phyloP scores from a whole-genome alignment of 1,140 invertebrate species.

The Proctacanthus coquilletti region DNA sequence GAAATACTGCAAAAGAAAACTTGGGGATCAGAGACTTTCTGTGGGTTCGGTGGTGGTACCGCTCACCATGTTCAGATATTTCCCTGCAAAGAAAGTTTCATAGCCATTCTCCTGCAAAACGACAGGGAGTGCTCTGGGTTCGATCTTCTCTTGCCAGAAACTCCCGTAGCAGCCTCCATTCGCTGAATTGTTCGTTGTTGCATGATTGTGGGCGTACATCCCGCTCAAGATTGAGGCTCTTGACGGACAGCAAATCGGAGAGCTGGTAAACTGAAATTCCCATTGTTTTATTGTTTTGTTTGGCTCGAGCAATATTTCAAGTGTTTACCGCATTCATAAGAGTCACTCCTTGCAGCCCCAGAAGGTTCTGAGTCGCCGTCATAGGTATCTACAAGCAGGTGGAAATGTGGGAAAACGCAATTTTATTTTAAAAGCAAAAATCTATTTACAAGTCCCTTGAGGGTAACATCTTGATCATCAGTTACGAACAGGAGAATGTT shows the following conservation, averaged over 20 bases:
- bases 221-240: constrained; percentile 74
- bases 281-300: too few species aligned
- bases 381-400: constrained; percentile 58
- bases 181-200: constrained; percentile 59
- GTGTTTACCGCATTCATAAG: constrained; percentile 57
- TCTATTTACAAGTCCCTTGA: constrained; percentile 54
- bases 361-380: constrained; percentile 40
- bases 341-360: constrained; percentile 45
- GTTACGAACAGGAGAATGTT: constrained; percentile 72
- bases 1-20: constrained; percentile 42
- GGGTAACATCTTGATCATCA: constrained; percentile 69
- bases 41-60: not conserved
- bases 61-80: constrained; percentile 66
- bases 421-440: constrained; percentile 15
- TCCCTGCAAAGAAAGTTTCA: constrained; percentile 69
- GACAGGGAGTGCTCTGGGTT: constrained; percentile 50
- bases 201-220: constrained; percentile 69
- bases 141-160: constrained; percentile 46
- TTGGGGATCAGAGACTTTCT: not conserved
- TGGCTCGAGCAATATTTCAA: constrained; percentile 4
- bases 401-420: constrained; percentile 32
- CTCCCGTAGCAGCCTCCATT: constrained; percentile 56
- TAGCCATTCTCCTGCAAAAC: constrained; percentile 48
- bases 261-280: constrained; percentile 53
- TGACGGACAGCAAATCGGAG: constrained; percentile 80